phyloP scores from a whole-genome alignment of 1,140 invertebrate species.

The Aphaenogaster floridana region DNA sequence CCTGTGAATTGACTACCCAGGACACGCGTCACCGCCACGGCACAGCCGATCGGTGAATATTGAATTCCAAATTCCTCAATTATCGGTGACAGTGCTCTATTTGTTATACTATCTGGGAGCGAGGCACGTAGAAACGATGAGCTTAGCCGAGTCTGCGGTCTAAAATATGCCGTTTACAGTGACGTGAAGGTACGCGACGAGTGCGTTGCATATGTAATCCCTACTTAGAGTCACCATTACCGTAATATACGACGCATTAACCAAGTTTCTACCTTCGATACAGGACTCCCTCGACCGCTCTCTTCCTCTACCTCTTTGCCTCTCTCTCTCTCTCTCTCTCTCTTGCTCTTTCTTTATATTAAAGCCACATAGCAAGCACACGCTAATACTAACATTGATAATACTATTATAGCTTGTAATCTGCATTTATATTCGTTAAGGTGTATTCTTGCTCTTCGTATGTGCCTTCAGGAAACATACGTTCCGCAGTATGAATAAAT shows the following conservation, averaged over 20 bases:
- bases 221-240: slow-evolving; percentile 85
- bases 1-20: slow-evolving; percentile 71
- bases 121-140: slow-evolving; percentile 81
- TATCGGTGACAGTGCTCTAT: slow-evolving; percentile 82
- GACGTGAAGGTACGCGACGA: slow-evolving; percentile 85
- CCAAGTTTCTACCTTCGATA: slow-evolving; percentile 78
- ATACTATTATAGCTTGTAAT: neutral
- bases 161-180: slow-evolving; percentile 85
- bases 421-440: neutral
- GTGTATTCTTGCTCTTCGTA: neutral
- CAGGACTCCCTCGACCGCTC: slow-evolving; percentile 53
- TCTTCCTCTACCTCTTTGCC: neutral
- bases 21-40: slow-evolving; percentile 73
- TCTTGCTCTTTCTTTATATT: neutral
- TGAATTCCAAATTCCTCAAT: slow-evolving; percentile 84
- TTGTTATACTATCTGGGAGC: slow-evolving; percentile 84
- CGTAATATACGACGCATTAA: slow-evolving; percentile 84
- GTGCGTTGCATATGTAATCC: slow-evolving; percentile 85
- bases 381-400: slow-evolving; percentile 5
- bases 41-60: slow-evolving; percentile 80
- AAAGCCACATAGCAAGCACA: neutral
- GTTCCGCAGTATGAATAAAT: slow-evolving; percentile 6
- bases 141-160: slow-evolving; percentile 72
- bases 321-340: neutral
- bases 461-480: neutral